Base-by-base conservation (phyloP, 2,113 vertebrate species). In the Phoxinus phoxinus region DNA sequence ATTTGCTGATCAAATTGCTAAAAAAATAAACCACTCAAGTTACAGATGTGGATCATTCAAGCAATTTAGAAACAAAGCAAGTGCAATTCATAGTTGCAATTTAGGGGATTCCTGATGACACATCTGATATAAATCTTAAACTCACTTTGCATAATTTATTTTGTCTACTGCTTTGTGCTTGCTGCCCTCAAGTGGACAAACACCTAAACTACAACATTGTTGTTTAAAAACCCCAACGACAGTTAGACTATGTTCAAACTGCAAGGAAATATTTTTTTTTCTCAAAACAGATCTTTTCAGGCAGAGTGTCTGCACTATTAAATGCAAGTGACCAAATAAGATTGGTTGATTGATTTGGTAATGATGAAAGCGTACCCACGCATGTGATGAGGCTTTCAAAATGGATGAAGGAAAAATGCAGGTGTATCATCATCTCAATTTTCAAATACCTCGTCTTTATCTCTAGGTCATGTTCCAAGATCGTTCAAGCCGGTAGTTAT, bases 121-220 rank as follows among this genome's bases (percentile, higher is more conserved):
- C 19, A 73, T 73, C 71, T 32, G 13, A 65, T 65, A 25, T 25
- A 23, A 6, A 15, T 25, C 37, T 15, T 73, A 5, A 21, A 1
- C 10, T 56, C 27, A 32, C n/a, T 41, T 59, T 59, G 21, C 30
- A 30, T 27, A 0, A 17, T 79, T 79, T 59, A 46, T 32, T 8
- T 69, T 7, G 11, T 32, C 25, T 19, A 81, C 37, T 81, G 61
- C 80, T 81, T 83, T 56, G 81, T 56, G 67, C 6, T 58, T 71
- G 48, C 81, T 83, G 65, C 81, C 81, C 81, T 83, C 81, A 27
- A 83, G 48, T 73, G 81, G 63, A 53, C 48, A 72, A n/a, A 73
- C 3, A 5, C 6, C 30, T 71, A 71, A 69, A 83, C 8, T 82
- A 65, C 25, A 32, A 41, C 23, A 32, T 15, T 32, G 5, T 30